phyloP scores from a whole-genome alignment of 2,888 invertebrate genomes.

The Agrotis clavis region DNA sequence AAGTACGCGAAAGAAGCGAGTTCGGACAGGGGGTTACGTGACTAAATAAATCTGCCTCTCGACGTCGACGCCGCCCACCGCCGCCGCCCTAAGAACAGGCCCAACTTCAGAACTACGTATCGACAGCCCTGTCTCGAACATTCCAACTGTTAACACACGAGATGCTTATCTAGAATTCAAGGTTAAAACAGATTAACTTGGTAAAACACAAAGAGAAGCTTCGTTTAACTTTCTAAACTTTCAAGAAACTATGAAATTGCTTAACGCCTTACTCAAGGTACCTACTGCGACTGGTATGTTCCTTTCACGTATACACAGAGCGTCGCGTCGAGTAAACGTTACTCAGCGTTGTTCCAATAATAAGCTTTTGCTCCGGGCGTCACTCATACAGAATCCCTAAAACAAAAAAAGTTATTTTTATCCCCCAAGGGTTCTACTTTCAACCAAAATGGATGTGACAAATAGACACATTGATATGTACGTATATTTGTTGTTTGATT shows the following conservation, averaged over 20 bases:
- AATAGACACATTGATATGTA: slow-evolving; percentile 54
- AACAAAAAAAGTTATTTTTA: slow-evolving; percentile 59
- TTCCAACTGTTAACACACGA: slow-evolving; percentile 58
- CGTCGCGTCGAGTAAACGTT: slow-evolving; percentile 11
- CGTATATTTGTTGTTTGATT: slow-evolving; percentile 47
- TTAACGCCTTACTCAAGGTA: slow-evolving; percentile 43
- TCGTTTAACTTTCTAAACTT: slow-evolving; percentile 52
- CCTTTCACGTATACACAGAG: slow-evolving; percentile 16
- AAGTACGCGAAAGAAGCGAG: slow-evolving; percentile 78
- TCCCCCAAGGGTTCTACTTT: slow-evolving; percentile 51
- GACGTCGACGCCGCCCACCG: slow-evolving; percentile 50
- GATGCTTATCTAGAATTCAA: slow-evolving; percentile 61
- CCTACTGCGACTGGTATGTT: slow-evolving; percentile 42
- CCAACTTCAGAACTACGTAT: slow-evolving; percentile 56
- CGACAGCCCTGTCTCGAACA: slow-evolving; percentile 52
- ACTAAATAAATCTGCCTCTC: slow-evolving; percentile 80
- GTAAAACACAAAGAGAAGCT: slow-evolving; percentile 51
- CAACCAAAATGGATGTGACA: slow-evolving; percentile 49
- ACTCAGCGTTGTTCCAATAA: slow-evolving; percentile 32
- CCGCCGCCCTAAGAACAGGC: slow-evolving; percentile 29
- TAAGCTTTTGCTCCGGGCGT: slow-evolving; percentile 45
- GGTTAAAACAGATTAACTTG: slow-evolving; percentile 61
- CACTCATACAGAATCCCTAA: slow-evolving; percentile 51
- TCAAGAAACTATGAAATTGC: slow-evolving; percentile 49
- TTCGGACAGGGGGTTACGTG: slow-evolving; percentile 82